These are phyloP conservation scores for Poecilia gillii DNA, from an alignment of 2,797 vertebrate genomes.

Conservation along the genomic window DNA sequence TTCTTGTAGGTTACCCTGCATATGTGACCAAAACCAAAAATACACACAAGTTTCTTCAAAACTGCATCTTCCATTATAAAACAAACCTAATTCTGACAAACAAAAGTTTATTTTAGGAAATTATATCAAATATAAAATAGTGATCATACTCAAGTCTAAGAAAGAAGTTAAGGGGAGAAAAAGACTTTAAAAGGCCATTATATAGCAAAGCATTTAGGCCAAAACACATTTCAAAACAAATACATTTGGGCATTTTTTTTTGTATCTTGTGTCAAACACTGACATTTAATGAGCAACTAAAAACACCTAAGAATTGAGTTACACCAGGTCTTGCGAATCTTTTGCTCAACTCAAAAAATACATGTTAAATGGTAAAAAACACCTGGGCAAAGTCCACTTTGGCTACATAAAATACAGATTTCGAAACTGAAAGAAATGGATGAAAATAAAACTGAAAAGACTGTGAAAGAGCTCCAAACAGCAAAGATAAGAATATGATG, in stretches of 20 bases:
- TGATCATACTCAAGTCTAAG: too few relatives aligned
- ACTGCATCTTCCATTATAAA: too few relatives aligned
- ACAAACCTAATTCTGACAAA: too few relatives aligned
- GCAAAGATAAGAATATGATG: background rate
- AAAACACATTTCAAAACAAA: background rate
- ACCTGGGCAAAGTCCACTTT: background rate
- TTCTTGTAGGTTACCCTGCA: too few relatives aligned
- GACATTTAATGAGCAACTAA: background rate
- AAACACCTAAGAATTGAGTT: background rate
- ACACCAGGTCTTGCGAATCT: background rate
- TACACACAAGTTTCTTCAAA: too few relatives aligned
- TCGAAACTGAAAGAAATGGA: background rate
- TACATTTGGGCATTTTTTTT: background rate
- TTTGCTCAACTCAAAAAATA: background rate
- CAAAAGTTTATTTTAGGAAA: too few relatives aligned
- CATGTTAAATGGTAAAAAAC: background rate
- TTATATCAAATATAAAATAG: too few relatives aligned
- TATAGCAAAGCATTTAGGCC: background rate
- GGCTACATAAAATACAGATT: background rate
- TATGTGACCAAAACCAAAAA: too few relatives aligned
- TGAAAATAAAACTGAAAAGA: background rate
- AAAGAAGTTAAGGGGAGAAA: too few relatives aligned
- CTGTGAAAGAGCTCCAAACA: background rate
- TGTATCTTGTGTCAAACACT: background rate
- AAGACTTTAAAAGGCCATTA: background rate